These are phyloP conservation scores for Clarias macrocephalus DNA, from an alignment of 2,113 vertebrate species.

Conservation along the genomic window DNA sequence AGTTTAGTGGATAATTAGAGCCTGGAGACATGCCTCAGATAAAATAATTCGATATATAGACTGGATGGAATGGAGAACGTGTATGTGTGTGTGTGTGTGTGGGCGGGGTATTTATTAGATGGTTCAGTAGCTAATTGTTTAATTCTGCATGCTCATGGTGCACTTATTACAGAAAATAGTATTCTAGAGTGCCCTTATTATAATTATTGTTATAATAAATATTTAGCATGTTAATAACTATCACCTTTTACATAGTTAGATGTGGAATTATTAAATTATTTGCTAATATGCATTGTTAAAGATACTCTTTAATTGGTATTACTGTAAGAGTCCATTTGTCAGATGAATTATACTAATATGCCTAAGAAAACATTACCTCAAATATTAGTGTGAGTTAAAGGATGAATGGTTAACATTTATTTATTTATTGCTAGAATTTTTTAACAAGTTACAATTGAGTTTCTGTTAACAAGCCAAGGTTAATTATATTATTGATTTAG, in stretches of 20 bases:
- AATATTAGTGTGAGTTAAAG: not conserved
- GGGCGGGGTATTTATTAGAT: not conserved
- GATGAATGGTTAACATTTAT: not conserved
- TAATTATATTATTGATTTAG: not conserved
- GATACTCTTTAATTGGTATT: too few relatives aligned
- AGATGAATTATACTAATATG: not conserved
- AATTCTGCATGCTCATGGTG: not conserved
- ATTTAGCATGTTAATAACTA: not conserved
- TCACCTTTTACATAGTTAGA: not conserved
- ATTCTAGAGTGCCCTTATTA: not conserved
- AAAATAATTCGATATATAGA: not conserved
- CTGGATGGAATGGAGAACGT: not conserved
- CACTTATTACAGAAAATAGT: not conserved
- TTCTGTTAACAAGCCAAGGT: too few relatives aligned
- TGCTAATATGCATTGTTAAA: not conserved
- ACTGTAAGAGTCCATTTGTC: too few relatives aligned
- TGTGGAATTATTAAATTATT: not conserved
- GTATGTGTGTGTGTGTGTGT: too few relatives aligned
- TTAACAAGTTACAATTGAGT: too few relatives aligned
- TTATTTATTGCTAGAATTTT: too few relatives aligned
- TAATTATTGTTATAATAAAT: too few relatives aligned
- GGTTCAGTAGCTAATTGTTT: not conserved
- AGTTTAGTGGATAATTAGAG: slow-evolving; percentile 24
- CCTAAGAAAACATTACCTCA: not conserved
- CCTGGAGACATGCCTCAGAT: slow-evolving; percentile 9